Base-by-base conservation (phyloP, 2,888 invertebrate genomes). In the Scaptomyza tumidula region DNA sequence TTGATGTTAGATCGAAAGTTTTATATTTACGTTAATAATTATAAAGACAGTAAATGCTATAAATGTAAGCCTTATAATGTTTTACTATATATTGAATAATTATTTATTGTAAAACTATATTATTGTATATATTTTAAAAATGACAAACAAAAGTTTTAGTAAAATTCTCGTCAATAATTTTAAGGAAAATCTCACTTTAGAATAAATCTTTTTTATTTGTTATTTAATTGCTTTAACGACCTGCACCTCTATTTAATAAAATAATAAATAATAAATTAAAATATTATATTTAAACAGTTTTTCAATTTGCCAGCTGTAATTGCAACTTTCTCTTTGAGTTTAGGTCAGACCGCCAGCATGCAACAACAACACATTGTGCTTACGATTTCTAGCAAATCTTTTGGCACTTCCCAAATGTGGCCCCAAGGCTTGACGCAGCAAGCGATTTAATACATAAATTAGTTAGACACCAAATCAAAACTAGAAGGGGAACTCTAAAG, bases 391-490 rank as follows among this genome's bases (percentile, higher is more conserved):
- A 14, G 61, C 59, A 39, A 33, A 33, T 65, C 57, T 43, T 14
- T 63, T 37, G 46, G 44, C 56, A 16, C 39, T 66, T 41, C 14
- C 13, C 39, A 9, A 9, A 31, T 57, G 14, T 14, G 2, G 77
- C 46, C 72, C 41, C 35, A 39, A 45, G 63, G 62, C 56, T 19
- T 39, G 39, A 50, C 43, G 48, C 68, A 54, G 44, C 54, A 43
- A 24, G 39, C 53, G 53, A 61, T 50, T 49, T 61, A 56, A 48
- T 59, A 63, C 75, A 75, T 77, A 75, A 75, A 75, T 75, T 75
- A 60, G 77, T 76, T 66, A 60, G 77, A 72, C 63, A 67, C 50
- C 59, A 58, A 45, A 71, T 57, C 56, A 63, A 60, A 72, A 58
- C 59, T 66, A 41, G 31, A 49, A 60, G 71, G 75, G 56, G 31